These are phyloP conservation scores for Spizaetus ornatus DNA, from an alignment of 2,113 vertebrate species.

Conservation along the genomic window DNA sequence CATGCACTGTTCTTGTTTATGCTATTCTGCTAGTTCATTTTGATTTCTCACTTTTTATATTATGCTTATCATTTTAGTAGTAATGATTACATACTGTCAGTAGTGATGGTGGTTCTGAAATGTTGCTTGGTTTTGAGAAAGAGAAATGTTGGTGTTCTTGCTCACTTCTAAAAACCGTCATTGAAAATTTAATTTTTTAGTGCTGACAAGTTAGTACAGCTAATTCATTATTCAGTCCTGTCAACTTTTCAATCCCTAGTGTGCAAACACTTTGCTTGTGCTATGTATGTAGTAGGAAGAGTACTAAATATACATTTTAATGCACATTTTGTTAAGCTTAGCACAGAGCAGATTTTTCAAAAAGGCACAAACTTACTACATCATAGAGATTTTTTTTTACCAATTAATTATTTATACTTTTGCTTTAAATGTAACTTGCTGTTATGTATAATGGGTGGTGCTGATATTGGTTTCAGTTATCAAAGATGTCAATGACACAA, in stretches of 20 bases:
- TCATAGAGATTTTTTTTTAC: neutral
- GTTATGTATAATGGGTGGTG: neutral
- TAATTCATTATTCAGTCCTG: neutral
- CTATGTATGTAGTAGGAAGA: neutral
- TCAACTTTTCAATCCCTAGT: neutral
- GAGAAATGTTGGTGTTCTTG: neutral
- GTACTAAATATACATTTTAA: neutral
- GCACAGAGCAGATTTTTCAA: neutral
- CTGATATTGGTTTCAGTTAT: conserved; percentile 18
- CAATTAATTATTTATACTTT: neutral
- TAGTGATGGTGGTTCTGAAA: neutral
- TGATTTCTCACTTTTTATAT: neutral
- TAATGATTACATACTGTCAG: neutral
- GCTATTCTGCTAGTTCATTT: neutral
- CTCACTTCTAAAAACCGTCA: neutral
- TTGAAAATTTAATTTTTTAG: neutral
- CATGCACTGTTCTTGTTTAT: neutral
- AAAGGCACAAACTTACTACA: neutral
- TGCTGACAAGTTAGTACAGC: neutral
- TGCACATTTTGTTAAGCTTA: neutral
- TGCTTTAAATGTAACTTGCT: neutral
- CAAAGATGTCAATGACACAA: conserved; percentile 16
- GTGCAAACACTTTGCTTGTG: neutral
- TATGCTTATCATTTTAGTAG: neutral
- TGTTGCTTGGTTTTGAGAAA: neutral